Evolutionary conservation across 2,113 vertebrate species (phyloP), one percentile per base, ranked within the genome.

Genomic region (Chionis minor): DNA sequence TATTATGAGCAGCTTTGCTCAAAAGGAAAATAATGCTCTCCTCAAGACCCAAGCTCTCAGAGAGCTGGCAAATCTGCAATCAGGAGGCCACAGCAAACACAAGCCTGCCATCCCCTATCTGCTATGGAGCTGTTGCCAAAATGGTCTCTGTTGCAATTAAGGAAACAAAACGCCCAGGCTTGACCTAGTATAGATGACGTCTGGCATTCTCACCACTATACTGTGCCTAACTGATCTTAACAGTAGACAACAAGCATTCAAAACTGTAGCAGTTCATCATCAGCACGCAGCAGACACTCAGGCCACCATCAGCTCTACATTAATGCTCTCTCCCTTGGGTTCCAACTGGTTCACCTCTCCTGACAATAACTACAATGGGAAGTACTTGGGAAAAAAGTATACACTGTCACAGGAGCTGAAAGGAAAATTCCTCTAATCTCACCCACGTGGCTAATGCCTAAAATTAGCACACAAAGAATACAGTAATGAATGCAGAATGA

Each of bases 221-320:
- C 6, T 2, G 28, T 8, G 19, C 51, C 71, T 42, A 27, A 47
- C n/a, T 35, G n/a, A 82, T 40, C 65, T 20, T n/a, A 59, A 62
- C 51, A 59, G 30, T 1, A 78, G 72, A 71, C 88, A 70, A 40
- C 0, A 0, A 0, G 0, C 33, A 9, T 28, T 61, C 35, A 19
- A 27, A 77, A 49, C 52, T 30, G 20, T 66, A 28, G 75, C 8
- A 27, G 59, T 47, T 90, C 30, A 47, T 52, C 3, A 5, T 40
- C 49, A 67, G 47, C 35, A 5, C 35, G 5, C 11, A 54, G 38
- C 14, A 18, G 81, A 33, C 51, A 27, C 27, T 72, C 44, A 30
- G 44, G 30, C 38, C 81, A 91, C 61, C 61, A 71, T 14, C 61
- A 65, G 17, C 40, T 59, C 56, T 6, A 15, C 30, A 5, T 15